Evolutionary conservation across 2,888 invertebrate species (phyloP), one percentile per base, ranked within the genome.

Genomic region (Dasypolia templi): DNA sequence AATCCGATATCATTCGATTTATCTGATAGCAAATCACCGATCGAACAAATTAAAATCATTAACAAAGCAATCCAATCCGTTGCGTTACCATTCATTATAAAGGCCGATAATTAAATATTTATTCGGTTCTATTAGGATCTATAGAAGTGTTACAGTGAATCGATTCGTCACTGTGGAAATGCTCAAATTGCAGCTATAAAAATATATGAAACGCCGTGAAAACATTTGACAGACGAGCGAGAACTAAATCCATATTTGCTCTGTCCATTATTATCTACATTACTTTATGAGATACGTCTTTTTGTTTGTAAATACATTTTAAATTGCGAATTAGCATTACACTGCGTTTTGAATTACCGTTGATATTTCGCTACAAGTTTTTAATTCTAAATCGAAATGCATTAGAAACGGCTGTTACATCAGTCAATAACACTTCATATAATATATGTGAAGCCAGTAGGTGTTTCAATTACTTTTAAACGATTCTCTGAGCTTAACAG

Each of bases 41-140:
- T 86, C 88, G 87, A 87, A 87, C 89, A 92, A 93, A 94, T 93
- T 91, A 93, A 92, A 92, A 89, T 92, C 89, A 94, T 94, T 92
- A 94, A 92, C 91, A 90, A 92, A 93, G 90, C 92, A 88, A 92
- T 91, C 89, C 88, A 89, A 91, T 91, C 92, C 89, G 92, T 93
- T 92, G 93, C 94, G 94, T 94, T 95, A 94, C 95, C 93, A 95
- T 95, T 94, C 92, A 88, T 92, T 91, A 94, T 94, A 95, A 94
- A 95, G 91, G 90, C 89, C 89, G 88, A 92, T 94, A 93, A 95
- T 95, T 95, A 95, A 96, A 95, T 95, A 95, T 95, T 95, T 95
- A 95, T 93, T 95, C 95, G 94, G 94, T 93, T 92, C 93, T 88
- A 95, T 95, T 94, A 92, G 92, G 89, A 93, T 92, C 92, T 92